Evolutionary conservation across 2,797 vertebrate genomes (phyloP).

Genomic region (Chaenodraco wilsoni): DNA sequence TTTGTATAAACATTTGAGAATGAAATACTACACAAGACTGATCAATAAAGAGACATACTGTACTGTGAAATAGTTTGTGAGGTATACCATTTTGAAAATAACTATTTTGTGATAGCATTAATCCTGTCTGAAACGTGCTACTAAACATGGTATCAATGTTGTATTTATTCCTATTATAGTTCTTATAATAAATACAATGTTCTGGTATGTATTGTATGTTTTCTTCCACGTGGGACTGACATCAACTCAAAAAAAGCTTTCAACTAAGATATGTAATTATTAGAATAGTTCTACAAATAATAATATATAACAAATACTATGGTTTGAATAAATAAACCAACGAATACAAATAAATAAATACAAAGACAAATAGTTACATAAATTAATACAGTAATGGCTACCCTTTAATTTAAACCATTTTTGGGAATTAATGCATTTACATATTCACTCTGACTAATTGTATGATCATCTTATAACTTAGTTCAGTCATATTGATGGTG

Average conservation of each 20-base stretch:
- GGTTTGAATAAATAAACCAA: too few species aligned
- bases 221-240: slow-evolving; percentile 36
- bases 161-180: slow-evolving; percentile 78
- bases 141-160: slow-evolving; percentile 71
- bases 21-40: slow-evolving; percentile 74
- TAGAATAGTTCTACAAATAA: not conserved
- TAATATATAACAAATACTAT: not conserved
- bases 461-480: not conserved
- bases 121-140: slow-evolving; percentile 65
- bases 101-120: slow-evolving; percentile 66
- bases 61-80: slow-evolving; percentile 68
- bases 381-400: not conserved
- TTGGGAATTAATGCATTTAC: not conserved
- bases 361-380: not conserved
- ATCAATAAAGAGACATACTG: slow-evolving; percentile 75
- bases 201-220: slow-evolving; percentile 55
- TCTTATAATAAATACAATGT: slow-evolving; percentile 76
- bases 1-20: slow-evolving; percentile 75
- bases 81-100: slow-evolving; percentile 64
- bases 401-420: not conserved
- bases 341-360: not conserved
- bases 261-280: not conserved
- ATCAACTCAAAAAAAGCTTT: not conserved
- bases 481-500: too few species aligned
- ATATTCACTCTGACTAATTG: not conserved